Conservation (phyloP, 2,888 invertebrate genomes). For the Thumatha senex region DNA sequence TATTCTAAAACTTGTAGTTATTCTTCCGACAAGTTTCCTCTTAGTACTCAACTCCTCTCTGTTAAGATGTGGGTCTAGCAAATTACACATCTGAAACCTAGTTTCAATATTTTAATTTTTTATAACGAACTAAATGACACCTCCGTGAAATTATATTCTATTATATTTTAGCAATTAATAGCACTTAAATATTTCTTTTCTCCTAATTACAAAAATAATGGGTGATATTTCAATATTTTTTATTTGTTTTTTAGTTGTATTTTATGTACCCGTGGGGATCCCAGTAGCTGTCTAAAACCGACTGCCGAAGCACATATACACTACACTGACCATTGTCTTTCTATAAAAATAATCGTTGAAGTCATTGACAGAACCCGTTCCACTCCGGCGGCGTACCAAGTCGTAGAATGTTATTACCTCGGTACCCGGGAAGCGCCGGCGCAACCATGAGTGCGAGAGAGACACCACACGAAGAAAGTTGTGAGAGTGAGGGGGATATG, state of each 20-base stretch:
- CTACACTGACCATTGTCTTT: conserved; percentile 71
- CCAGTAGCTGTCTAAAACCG: no score
- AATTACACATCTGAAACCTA: no score
- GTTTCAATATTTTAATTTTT: no score
- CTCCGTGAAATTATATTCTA: no score
- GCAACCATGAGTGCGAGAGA: conserved; percentile 65
- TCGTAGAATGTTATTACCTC: conserved; percentile 81
- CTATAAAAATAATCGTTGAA: conserved; percentile 74
- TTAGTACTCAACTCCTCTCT: background rate
- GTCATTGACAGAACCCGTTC: conserved; percentile 82
- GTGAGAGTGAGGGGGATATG: conserved; percentile 63
- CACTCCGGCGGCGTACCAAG: conserved; percentile 77
- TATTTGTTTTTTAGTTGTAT: no score
- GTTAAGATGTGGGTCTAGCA: no score
- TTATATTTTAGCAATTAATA: no score
- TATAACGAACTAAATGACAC: no score
- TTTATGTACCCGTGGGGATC: no score
- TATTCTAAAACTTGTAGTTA: conserved; percentile 29
- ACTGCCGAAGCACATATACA: conserved; percentile 40
- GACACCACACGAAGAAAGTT: conserved; percentile 61
- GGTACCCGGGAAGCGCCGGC: conserved; percentile 76
- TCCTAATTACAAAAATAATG: no score
- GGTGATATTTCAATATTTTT: no score
- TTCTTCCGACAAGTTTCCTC: conserved; percentile 20
- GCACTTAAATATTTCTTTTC: no score